Evolutionary conservation across 2,888 invertebrate species (phyloP).

Genomic region (Mayetiola destructor): DNA sequence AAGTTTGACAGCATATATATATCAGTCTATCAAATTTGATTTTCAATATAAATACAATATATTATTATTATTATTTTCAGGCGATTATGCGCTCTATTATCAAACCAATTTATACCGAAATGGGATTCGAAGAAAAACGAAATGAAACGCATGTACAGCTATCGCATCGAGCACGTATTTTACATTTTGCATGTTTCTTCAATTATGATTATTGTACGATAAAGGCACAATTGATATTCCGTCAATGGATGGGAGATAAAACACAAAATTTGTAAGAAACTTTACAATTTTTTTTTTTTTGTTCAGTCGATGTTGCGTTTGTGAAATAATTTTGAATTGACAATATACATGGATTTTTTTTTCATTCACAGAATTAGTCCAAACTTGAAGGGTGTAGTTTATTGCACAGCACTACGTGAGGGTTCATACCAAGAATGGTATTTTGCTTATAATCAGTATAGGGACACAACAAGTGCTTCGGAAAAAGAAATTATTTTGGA

Average conservation of each 20-base stretch:
- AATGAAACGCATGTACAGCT: conserved; percentile 38
- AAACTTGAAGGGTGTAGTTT: conserved; percentile 45
- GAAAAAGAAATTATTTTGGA: conserved; percentile 46
- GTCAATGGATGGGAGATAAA: conserved; percentile 38
- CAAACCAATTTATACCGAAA: conserved; percentile 33
- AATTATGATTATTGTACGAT: conserved; percentile 39
- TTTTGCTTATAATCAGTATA: conserved; percentile 41
- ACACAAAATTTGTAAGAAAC: conserved; percentile 37
- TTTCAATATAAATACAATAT: not conserved
- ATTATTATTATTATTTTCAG: conserved; percentile 20
- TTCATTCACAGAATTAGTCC: conserved; percentile 41
- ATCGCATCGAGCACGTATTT: conserved; percentile 39
- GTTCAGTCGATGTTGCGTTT: not conserved
- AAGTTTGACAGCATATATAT: conserved; percentile 19
- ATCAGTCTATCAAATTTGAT: not conserved
- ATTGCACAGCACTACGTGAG: conserved; percentile 48
- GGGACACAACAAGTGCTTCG: conserved; percentile 37
- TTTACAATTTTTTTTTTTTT: not conserved
- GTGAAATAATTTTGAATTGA: conserved; percentile 15
- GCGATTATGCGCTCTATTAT: conserved; percentile 34
- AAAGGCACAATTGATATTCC: conserved; percentile 35
- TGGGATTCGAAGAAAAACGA: conserved; percentile 37
- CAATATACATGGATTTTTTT: conserved; percentile 14
- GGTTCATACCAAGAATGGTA: conserved; percentile 54
- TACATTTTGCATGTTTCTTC: conserved; percentile 41